Conservation (phyloP, 2,113 vertebrate species). For the Galeopterus variegatus region DNA sequence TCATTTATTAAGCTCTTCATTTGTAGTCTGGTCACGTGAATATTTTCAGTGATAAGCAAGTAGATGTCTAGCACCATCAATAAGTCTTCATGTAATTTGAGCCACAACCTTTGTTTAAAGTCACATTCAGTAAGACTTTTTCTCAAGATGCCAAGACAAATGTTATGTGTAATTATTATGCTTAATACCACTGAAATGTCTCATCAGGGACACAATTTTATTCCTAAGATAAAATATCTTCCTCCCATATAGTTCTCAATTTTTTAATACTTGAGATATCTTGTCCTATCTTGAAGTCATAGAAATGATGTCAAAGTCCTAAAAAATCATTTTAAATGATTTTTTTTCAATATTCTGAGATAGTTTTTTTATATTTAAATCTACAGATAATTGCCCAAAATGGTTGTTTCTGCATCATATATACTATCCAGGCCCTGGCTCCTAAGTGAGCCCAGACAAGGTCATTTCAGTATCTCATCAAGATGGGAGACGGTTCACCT, state of each 20-base stretch:
- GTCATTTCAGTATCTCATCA: not conserved
- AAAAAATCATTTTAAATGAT: not conserved
- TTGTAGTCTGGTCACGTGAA: not conserved
- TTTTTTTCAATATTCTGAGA: not conserved
- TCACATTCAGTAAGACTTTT: not conserved
- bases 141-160: slow-evolving; percentile 36
- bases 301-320: slow-evolving; percentile 6
- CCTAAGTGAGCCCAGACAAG: not conserved
- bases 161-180: not conserved
- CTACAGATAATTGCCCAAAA: not conserved
- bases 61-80: not conserved
- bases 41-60: slow-evolving; percentile 12
- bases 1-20: not conserved
- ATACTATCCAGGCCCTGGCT: not conserved
- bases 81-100: not conserved
- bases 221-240: not conserved
- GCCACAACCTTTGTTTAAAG: not conserved
- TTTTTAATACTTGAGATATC: not conserved
- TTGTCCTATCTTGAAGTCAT: not conserved
- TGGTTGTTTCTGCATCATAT: not conserved
- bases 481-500: not conserved
- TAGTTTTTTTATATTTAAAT: not conserved
- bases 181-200: not conserved
- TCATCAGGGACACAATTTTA: not conserved
- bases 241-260: not conserved